Percentiles rank a stretch among this genome's conserved stretches.
Conservation (phyloP, 1,140 invertebrate species). For the Sesamia nonagrioides region DNA sequence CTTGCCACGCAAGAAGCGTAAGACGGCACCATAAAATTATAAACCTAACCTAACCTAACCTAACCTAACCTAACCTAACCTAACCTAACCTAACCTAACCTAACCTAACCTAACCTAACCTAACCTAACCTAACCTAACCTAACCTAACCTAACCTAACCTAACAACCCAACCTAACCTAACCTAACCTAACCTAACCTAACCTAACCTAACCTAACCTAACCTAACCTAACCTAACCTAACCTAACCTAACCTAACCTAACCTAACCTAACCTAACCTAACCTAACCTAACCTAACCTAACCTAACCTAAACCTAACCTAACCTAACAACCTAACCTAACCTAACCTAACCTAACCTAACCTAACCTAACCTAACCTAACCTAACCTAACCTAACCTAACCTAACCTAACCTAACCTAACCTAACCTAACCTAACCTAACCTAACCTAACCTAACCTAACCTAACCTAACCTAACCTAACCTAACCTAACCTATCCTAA, state of each 20-base stretch:
- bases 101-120: too few relatives aligned
- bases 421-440: conserved; percentile 52
- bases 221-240: conserved; percentile 64
- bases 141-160: conserved; percentile 24
- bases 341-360: conserved; percentile 61
- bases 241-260: conserved; percentile 56
- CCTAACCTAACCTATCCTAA: conserved; percentile 51
- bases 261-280: conserved; percentile 46
- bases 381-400: background rate
- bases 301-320: conserved; percentile 52
- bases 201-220: conserved; percentile 60
- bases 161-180: background rate
- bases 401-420: conserved; percentile 31
- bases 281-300: conserved; percentile 54
- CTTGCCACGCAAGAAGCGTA: too few relatives aligned
- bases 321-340: conserved; percentile 43
- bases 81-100: too few relatives aligned
- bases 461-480: conserved; percentile 56
- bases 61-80: too few relatives aligned
- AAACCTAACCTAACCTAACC: too few relatives aligned
- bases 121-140: too few relatives aligned
- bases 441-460: background rate
- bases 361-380: conserved; percentile 55
- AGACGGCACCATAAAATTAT: too few relatives aligned
- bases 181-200: conserved; percentile 53